A percentile compares a stretch with the other conserved stretches of the same genome.
These are phyloP conservation scores for Aphidius ervi DNA, from an alignment of 1,140 invertebrate genomes.

Conservation along the genomic window DNA sequence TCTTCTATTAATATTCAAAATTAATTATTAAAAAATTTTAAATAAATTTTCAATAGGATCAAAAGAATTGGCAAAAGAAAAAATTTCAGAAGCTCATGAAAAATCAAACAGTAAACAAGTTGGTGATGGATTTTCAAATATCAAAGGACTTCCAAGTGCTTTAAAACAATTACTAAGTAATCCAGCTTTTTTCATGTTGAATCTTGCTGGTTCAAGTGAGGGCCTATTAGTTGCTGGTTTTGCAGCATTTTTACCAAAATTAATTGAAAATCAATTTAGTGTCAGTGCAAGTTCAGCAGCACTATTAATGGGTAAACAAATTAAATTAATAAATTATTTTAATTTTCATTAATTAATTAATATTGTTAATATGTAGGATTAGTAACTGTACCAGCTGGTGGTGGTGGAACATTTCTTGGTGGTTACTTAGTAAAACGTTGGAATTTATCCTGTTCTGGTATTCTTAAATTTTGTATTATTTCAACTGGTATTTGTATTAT, in stretches of 20 bases:
- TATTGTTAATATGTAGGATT: conserved; percentile 51
- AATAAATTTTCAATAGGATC: conserved; percentile 50
- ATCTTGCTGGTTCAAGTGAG: conserved; percentile 73
- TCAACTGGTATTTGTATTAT: conserved; percentile 58
- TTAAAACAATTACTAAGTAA: conserved; percentile 65
- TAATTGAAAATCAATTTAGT: conserved; percentile 80
- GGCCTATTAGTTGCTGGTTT: conserved; percentile 75
- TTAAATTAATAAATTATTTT: conserved; percentile 15
- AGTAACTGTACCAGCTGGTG: conserved; percentile 68
- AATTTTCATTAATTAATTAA: neutral
- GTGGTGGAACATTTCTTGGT: conserved; percentile 75
- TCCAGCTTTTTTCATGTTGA: conserved; percentile 77
- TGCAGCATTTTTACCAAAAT: conserved; percentile 77
- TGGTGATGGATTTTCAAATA: conserved; percentile 56
- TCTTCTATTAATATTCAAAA: no score
- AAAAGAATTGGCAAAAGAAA: conserved; percentile 61
- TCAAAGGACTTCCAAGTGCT: conserved; percentile 64
- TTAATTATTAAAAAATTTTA: neutral
- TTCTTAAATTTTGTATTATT: conserved; percentile 69
- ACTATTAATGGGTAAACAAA: conserved; percentile 69
- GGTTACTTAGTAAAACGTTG: conserved; percentile 75
- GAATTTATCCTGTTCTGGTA: conserved; percentile 68
- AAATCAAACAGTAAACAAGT: conserved; percentile 28
- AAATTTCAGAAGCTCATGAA: conserved; percentile 67
- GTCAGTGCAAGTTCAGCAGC: conserved; percentile 69